phyloP scores from a whole-genome alignment of 2,888 invertebrate species.

The Marronus borbonicus region DNA sequence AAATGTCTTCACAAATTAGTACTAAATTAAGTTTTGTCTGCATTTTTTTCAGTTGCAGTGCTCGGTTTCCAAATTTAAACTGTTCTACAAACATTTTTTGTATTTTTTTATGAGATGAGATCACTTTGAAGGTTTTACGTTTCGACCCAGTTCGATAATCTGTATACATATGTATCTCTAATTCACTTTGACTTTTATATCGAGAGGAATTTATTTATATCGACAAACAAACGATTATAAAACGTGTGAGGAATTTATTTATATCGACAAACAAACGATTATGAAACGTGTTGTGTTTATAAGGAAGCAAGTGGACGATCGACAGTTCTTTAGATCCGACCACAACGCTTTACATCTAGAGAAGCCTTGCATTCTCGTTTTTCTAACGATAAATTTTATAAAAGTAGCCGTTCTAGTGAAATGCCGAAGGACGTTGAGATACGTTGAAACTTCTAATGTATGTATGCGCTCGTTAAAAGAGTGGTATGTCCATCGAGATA shows the following conservation, averaged over 20 bases:
- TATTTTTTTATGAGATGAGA: not conserved
- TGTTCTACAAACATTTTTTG: not conserved
- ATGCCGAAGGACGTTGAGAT: not conserved
- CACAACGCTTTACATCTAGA: constrained; percentile 4
- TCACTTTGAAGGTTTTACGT: not conserved
- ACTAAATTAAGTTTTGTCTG: too few species aligned
- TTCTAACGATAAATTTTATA: constrained; percentile 9
- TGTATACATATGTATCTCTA: not conserved
- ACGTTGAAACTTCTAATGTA: constrained; percentile 5
- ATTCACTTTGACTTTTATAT: not conserved
- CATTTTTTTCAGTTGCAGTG: too few species aligned
- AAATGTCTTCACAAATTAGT: too few species aligned
- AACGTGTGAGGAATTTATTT: not conserved
- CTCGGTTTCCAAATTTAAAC: not conserved
- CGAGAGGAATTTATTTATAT: constrained; percentile 1
- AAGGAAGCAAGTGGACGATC: constrained; percentile 12
- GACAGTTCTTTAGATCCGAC: not conserved
- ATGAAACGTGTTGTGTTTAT: not conserved
- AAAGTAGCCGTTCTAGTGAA: not conserved
- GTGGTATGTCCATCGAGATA: not conserved
- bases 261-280: not conserved
- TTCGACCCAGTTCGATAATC: not conserved
- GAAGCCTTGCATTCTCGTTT: constrained; percentile 17
- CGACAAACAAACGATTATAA: not conserved
- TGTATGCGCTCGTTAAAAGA: not conserved